Evolutionary conservation across 2,113 vertebrate species (phyloP).

Genomic region (Bujurquina vittata): DNA sequence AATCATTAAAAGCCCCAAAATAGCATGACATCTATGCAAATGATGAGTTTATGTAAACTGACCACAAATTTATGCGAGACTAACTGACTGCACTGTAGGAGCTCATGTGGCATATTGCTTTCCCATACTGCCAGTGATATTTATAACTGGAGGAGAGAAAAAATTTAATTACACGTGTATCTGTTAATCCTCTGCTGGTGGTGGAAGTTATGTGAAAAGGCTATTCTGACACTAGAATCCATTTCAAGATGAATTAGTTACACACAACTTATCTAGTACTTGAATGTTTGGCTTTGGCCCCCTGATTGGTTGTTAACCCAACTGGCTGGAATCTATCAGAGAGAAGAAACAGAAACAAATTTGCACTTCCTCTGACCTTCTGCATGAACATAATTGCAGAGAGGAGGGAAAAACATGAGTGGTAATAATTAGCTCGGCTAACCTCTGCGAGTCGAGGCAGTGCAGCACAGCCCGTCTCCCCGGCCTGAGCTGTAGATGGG

Average conservation of each 20-base stretch:
- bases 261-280: not conserved
- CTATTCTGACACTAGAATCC: not conserved
- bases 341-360: constrained; percentile 3
- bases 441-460: constrained; percentile 63
- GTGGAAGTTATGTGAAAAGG: not conserved
- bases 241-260: not conserved
- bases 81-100: too few relatives aligned
- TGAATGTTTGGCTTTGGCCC: constrained; percentile 5
- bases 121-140: too few relatives aligned
- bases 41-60: not conserved
- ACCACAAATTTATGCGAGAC: not conserved
- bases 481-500: constrained; percentile 77
- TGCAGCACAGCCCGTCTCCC: constrained; percentile 80
- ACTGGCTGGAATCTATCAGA: constrained; percentile 24
- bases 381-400: not conserved
- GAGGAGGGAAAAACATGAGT: not conserved
- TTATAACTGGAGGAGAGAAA: too few relatives aligned
- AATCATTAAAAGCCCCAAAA: not conserved
- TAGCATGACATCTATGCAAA: not conserved
- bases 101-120: too few relatives aligned
- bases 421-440: not conserved
- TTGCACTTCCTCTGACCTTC: not conserved
- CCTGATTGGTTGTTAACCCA: constrained; percentile 36
- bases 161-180: too few relatives aligned
- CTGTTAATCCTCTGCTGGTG: not conserved